A percentile compares a stretch with the other conserved stretches of the same genome.
Conservation (phyloP, 2,797 vertebrate species). For the Adrianichthys oophorus region DNA sequence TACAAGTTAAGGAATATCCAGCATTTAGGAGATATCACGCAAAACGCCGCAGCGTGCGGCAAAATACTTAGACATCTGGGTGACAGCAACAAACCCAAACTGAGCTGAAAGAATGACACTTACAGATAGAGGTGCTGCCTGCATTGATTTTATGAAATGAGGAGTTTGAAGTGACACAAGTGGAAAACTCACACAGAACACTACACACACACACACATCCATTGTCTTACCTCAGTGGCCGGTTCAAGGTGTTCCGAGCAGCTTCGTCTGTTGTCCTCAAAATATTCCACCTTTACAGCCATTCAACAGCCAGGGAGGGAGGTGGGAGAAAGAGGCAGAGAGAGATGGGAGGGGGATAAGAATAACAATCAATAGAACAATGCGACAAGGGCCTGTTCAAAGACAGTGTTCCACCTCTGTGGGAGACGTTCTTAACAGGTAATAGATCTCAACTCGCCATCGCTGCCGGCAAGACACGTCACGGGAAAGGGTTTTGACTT, state of each 20-base stretch:
- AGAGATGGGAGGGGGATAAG: slow-evolving; percentile 41
- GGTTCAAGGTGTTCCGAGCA: slow-evolving; percentile 60
- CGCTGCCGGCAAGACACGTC: slow-evolving; percentile 1
- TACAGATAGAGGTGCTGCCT: too few relatives aligned
- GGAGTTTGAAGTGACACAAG: slow-evolving; percentile 5
- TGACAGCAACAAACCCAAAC: too few relatives aligned
- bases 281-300: slow-evolving; percentile 75
- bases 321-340: slow-evolving; percentile 27
- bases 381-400: slow-evolving; percentile 70
- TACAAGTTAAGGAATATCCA: too few relatives aligned
- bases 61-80: too few relatives aligned
- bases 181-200: slow-evolving; percentile 13
- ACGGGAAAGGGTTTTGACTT: slow-evolving; percentile 45
- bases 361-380: slow-evolving; percentile 78
- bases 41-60: too few relatives aligned
- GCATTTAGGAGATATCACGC: too few relatives aligned
- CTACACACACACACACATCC: slow-evolving; percentile 19
- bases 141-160: too few relatives aligned
- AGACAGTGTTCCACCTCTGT: slow-evolving; percentile 9
- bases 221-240: slow-evolving; percentile 76
- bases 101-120: too few relatives aligned
- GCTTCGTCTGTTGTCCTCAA: slow-evolving; percentile 67
- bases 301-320: slow-evolving; percentile 32
- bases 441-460: background rate
- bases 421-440: background rate